phyloP scores from a whole-genome alignment of 2,113 vertebrate species.

The Psilopogon haemacephalus region DNA sequence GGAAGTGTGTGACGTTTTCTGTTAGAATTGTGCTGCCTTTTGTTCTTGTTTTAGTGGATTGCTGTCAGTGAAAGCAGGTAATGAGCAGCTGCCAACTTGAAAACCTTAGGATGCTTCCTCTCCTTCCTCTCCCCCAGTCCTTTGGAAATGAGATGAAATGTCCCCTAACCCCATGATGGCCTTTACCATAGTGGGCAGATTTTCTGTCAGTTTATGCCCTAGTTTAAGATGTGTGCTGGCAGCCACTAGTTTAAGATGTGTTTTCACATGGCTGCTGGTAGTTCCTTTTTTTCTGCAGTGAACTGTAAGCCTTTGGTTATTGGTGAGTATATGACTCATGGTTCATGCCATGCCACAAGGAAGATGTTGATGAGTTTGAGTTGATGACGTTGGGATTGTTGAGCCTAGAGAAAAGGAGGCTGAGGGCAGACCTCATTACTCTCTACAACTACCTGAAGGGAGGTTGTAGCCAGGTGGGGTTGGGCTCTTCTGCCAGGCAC shows the following conservation, averaged over 20 bases:
- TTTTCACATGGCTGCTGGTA: neutral
- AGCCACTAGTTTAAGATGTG: neutral
- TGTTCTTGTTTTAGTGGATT: neutral
- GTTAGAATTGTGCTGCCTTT: neutral
- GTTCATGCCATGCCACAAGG: neutral
- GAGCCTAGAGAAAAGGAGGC: too few relatives aligned
- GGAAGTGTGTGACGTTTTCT: neutral
- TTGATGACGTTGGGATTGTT: too few relatives aligned
- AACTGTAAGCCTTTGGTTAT: slow-evolving; percentile 14
- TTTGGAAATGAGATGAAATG: neutral
- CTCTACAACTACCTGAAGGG: too few relatives aligned
- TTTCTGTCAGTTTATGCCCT: neutral
- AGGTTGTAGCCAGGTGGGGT: too few relatives aligned
- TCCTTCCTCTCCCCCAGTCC: neutral
- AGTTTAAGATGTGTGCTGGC: neutral
- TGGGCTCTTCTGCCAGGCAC: too few relatives aligned
- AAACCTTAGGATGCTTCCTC: neutral
- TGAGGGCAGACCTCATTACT: too few relatives aligned
- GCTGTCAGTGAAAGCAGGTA: neutral
- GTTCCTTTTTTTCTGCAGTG: neutral
- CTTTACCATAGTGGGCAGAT: neutral
- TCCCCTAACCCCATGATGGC: neutral
- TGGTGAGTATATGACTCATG: neutral
- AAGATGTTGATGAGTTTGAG: neutral
- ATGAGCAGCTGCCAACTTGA: neutral